These are phyloP conservation scores for Digitonthophagus gazella DNA, from an alignment of 2,888 invertebrate species.

Conservation along the genomic window DNA sequence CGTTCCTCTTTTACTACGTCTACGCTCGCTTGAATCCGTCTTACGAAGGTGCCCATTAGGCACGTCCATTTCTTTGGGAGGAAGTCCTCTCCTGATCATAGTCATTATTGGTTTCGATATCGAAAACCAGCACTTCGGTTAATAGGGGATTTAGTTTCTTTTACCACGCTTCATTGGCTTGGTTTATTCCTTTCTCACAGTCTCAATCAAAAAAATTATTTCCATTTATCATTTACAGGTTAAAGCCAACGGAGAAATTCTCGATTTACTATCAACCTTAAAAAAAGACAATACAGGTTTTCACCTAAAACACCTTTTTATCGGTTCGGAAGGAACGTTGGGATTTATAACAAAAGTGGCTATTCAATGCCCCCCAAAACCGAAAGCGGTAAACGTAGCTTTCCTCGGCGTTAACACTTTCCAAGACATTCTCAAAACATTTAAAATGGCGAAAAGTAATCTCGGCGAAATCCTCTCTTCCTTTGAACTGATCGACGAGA, in stretches of 20 bases:
- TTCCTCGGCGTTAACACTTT: constrained; percentile 82
- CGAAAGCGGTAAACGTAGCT: constrained; percentile 80
- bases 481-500: constrained; percentile 89
- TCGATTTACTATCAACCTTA: constrained; percentile 81
- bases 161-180: too few relatives aligned
- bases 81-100: neutral
- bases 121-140: neutral
- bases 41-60: neutral
- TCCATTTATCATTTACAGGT: constrained; percentile 56
- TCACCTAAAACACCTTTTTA: constrained; percentile 93
- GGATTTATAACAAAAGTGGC: constrained; percentile 92
- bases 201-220: too few relatives aligned
- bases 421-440: constrained; percentile 73
- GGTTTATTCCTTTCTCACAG: neutral
- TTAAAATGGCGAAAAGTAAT: constrained; percentile 68
- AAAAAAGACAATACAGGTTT: constrained; percentile 98
- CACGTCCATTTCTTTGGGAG: neutral
- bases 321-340: constrained; percentile 96
- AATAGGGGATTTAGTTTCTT: neutral
- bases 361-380: constrained; percentile 83
- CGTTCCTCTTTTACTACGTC: neutral
- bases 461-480: constrained; percentile 92
- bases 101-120: neutral
- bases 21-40: too few relatives aligned
- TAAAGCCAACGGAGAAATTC: constrained; percentile 77